Conservation (phyloP, 1,140 invertebrate species). For the Paracyclopina nana region DNA sequence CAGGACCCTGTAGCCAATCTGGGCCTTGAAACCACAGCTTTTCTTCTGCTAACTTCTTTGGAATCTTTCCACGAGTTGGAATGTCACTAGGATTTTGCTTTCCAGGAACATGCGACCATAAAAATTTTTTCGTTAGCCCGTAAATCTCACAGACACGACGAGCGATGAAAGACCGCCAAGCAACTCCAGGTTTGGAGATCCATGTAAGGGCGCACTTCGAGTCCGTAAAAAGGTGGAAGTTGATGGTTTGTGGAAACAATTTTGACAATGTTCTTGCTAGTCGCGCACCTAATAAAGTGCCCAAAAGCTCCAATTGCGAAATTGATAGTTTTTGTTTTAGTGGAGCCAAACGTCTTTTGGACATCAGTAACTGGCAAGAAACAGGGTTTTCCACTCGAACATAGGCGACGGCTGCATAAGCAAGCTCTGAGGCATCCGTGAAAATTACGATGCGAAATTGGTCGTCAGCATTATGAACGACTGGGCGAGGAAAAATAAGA, state of each 20-base stretch:
- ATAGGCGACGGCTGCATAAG: constrained; percentile 22
- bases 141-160: constrained; percentile 21
- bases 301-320: constrained; percentile 30
- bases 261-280: too few species aligned
- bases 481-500: constrained; percentile 12
- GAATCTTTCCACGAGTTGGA: too few species aligned
- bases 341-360: constrained; percentile 27
- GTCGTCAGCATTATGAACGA: constrained; percentile 19
- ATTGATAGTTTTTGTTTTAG: constrained; percentile 30
- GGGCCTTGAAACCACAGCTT: too few species aligned
- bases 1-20: too few species aligned
- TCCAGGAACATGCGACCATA: constrained; percentile 20
- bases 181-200: constrained; percentile 6
- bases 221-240: constrained; percentile 19
- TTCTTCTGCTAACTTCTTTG: too few species aligned
- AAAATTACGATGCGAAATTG: too few species aligned
- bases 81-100: constrained; percentile 19
- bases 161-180: constrained; percentile 18
- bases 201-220: not conserved
- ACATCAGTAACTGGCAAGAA: constrained; percentile 20
- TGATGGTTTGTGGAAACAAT: too few species aligned
- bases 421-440: constrained; percentile 22
- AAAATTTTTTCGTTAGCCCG: constrained; percentile 3
- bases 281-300: constrained; percentile 25
- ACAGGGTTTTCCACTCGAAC: constrained; percentile 16